Base-by-base conservation (phyloP, 1,140 invertebrate genomes). In the Trachymyrmex septentrionalis region DNA sequence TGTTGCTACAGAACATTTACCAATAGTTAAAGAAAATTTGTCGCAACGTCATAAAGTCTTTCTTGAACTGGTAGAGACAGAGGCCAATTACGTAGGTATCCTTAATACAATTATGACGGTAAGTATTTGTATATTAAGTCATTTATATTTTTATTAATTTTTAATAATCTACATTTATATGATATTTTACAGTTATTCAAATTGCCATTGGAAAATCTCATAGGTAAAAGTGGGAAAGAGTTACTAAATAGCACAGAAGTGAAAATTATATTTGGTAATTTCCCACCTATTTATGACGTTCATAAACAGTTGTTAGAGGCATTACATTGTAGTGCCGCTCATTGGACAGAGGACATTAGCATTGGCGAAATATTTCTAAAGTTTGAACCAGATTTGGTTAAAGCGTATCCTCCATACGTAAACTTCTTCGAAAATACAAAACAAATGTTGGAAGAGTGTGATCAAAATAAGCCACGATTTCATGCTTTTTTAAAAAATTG, bases 371-470 rank as follows among this genome's bases (percentile, higher is more conserved):
- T 99, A 87, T 97, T 99, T 92, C 96, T 99, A 16, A 97, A 97
- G 94, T 98, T 98, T 93, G 96, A 97, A 63, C 96, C 96, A 34
- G 97, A 97, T 92, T 96, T 99, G 87, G 96, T 98, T 67, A 99
- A 98, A 95, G 98, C 98, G 0, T 99, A 99, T 96, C 99, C 99
- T 69, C 98, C 99, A 7, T 99, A 99, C 95, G 97, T 99, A 14
- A 99, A 99, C 95, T 99, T 98, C 94, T 99, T 99, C 95, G 99
- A 99, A 95, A 98, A 98, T 93, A 98, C 98, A 92, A 99, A 99
- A 95, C 98, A 99, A 92, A 98, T 98, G 96, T 96, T 99, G 90
- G 95, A 97, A 86, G 96, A 97, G 92, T 99, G 98, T 96, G 98
- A 99, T 96, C 96, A 97, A 94, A 97, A 97, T 90, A 99, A 99